Conservation (phyloP, 2,888 invertebrate species). For the Cataglyphis cursor region DNA sequence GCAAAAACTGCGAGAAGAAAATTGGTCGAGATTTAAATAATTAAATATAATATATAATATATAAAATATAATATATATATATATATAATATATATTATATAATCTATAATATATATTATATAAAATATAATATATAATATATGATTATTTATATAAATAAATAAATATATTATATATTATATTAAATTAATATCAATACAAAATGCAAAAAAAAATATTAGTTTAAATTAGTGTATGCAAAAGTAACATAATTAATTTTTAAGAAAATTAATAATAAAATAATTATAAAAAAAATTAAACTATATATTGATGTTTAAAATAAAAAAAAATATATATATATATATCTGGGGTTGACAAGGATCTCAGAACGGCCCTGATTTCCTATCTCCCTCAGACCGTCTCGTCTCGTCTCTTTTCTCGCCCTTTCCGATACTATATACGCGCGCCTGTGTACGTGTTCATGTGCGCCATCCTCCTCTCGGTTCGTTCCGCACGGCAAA, state of each 20-base stretch:
- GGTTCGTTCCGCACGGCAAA: conserved; percentile 45
- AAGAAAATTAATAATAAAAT: not conserved
- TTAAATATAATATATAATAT: not conserved
- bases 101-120: too few species aligned
- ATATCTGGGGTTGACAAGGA: not conserved
- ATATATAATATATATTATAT: too few species aligned
- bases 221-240: not conserved
- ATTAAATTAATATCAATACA: not conserved
- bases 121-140: too few species aligned
- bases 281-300: not conserved
- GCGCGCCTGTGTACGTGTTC: not conserved
- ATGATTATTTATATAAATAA: too few species aligned
- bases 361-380: conserved; percentile 4
- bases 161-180: too few species aligned
- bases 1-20: not conserved
- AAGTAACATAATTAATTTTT: conserved; percentile 2
- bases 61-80: too few species aligned
- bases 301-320: not conserved
- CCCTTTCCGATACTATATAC: conserved; percentile 11
- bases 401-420: conserved; percentile 3
- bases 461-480: not conserved
- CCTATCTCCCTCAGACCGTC: not conserved
- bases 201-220: not conserved
- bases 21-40: not conserved
- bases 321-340: not conserved